Evolutionary conservation across 2,888 invertebrate species (phyloP).

Genomic region (Yponomeuta sedellus): DNA sequence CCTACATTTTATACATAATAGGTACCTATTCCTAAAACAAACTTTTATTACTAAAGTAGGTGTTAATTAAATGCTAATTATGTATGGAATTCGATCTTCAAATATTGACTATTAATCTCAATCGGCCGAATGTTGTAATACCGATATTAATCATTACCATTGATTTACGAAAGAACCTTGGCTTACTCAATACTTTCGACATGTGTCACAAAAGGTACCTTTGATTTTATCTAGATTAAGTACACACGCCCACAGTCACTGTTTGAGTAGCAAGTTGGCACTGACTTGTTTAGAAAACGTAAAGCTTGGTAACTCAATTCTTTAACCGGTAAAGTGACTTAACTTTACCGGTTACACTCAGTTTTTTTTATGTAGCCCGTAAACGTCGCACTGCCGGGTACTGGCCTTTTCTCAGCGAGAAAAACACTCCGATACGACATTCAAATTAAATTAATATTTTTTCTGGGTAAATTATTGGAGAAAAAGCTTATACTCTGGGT

Average conservation of each 20-base stretch:
- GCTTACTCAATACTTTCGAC: neutral
- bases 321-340: too few species aligned
- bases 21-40: neutral
- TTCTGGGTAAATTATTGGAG: too few species aligned
- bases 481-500: too few species aligned
- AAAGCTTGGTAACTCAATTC: neutral
- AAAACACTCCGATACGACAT: too few species aligned
- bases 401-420: too few species aligned
- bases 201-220: neutral
- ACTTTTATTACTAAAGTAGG: neutral
- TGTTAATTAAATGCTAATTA: slow-evolving; percentile 11
- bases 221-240: neutral
- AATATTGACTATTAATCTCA: slow-evolving; percentile 9
- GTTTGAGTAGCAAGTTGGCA: neutral
- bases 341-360: too few species aligned
- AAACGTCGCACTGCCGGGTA: too few species aligned
- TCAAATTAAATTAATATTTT: too few species aligned
- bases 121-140: slow-evolving; percentile 6
- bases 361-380: too few species aligned
- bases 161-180: neutral
- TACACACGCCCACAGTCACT: neutral
- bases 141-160: slow-evolving; percentile 8
- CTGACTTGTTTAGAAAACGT: neutral
- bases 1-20: too few species aligned
- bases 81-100: slow-evolving; percentile 11